Conservation (phyloP, 2,888 invertebrate species). For the Acleris emargana region DNA sequence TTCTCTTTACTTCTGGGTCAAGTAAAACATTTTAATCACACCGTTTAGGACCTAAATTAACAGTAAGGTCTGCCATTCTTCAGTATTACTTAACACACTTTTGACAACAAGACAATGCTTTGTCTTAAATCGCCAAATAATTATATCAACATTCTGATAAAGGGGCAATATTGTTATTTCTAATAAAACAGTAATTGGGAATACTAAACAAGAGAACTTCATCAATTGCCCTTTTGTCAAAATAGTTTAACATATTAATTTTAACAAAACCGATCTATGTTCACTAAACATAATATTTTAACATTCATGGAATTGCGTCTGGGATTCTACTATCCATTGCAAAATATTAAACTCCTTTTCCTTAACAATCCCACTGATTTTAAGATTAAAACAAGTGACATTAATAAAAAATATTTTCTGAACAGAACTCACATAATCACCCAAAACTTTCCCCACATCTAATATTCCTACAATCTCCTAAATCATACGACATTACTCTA, state of each 20-base stretch:
- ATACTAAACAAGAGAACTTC: neutral
- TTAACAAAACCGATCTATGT: constrained; percentile 22
- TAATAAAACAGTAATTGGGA: too few relatives aligned
- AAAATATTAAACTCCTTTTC: too few relatives aligned
- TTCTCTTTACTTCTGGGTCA: constrained; percentile 30
- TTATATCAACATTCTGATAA: constrained; percentile 39
- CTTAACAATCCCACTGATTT: too few relatives aligned
- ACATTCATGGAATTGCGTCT: constrained; percentile 31
- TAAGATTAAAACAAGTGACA: too few relatives aligned
- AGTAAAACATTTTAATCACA: constrained; percentile 17
- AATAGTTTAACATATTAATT: constrained; percentile 39
- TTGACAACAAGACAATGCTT: constrained; percentile 40
- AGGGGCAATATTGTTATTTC: neutral
- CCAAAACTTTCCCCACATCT: neutral
- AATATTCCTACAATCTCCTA: neutral
- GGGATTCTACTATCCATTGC: neutral
- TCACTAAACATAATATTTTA: constrained; percentile 26
- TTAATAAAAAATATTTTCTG: too few relatives aligned
- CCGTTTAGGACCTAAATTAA: constrained; percentile 4
- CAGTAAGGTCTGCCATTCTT: constrained; percentile 9
- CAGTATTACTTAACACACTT: constrained; percentile 49
- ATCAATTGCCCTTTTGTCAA: constrained; percentile 4
- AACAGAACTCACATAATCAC: too few relatives aligned
- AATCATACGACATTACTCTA: neutral
- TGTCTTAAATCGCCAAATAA: constrained; percentile 43